phyloP scores from a whole-genome alignment of 1,140 invertebrate genomes.

The Acromyrmex charruanus region DNA sequence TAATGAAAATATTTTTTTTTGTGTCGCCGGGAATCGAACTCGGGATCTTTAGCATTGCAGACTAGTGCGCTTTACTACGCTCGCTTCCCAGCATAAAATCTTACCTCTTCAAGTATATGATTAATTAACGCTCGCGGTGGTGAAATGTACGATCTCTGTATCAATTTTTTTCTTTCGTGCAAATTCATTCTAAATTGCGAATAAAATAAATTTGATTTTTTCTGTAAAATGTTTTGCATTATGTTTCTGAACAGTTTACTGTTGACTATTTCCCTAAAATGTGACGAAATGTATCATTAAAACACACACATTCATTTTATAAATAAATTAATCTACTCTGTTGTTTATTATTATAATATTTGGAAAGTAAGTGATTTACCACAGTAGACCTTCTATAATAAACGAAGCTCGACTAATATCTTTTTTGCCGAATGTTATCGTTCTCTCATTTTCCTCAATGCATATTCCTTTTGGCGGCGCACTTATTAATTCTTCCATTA shows the following conservation, averaged over 20 bases:
- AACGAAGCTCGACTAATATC: constrained; percentile 59
- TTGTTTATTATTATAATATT: constrained; percentile 38
- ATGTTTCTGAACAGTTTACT: constrained; percentile 64
- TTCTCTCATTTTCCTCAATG: constrained; percentile 29
- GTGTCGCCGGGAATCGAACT: no score
- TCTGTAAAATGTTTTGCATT: constrained; percentile 59
- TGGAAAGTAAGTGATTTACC: constrained; percentile 69
- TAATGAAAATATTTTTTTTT: no score
- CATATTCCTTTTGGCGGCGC: constrained; percentile 61
- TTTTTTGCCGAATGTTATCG: constrained; percentile 20
- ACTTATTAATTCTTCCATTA: constrained; percentile 70
- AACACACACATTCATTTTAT: not conserved
- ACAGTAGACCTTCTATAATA: constrained; percentile 77
- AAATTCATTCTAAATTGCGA: constrained; percentile 71
- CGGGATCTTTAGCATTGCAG: no score
- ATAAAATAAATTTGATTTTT: constrained; percentile 71
- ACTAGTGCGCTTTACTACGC: no score
- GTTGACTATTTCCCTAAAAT: constrained; percentile 80
- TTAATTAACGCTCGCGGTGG: constrained; percentile 66
- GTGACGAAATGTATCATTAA: constrained; percentile 32
- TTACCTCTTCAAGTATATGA: constrained; percentile 75
- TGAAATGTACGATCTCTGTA: constrained; percentile 68
- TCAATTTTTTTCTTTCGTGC: constrained; percentile 63
- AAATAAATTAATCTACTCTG: not conserved
- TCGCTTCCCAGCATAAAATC: not conserved